Base-by-base conservation (phyloP, 1,140 invertebrate species). In the Stratiolaelaps scimitus region DNA sequence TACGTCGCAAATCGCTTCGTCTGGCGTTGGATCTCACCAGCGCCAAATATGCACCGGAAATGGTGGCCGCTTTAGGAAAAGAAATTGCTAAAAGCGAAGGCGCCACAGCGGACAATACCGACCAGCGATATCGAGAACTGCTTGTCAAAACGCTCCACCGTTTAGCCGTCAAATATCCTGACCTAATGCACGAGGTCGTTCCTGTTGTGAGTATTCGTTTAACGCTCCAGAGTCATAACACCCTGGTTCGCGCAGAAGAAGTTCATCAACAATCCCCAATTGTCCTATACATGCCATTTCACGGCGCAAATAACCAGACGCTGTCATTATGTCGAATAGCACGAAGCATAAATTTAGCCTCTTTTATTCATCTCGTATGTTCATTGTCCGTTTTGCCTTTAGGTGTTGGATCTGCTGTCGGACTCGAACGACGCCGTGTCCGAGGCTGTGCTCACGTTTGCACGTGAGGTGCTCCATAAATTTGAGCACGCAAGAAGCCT, bases 111-210 rank as follows among this genome's bases (percentile, higher is more conserved):
- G 92, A 94, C 74, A 89, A 94, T 73, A 94, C 96, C 76, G 78
- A 79, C 44, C 89, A 97, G 74, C 88, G 91, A 77, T 98, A 98
- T 75, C 80, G 93, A 0, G 95, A 98, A 77, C 80, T 97, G 48
- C 79, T 99, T 17, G 94, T 99, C 30, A 81, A 90, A 67, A 98
- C 93, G 7, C 76, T 99, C 66, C 94, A 98, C 78, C 81, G 87
- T 15, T 94, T 92, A 73, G 92, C 89, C 66, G 90, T 98, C 69
- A 96, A 92, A 81, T 99, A 98, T 78, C 93, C 95, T 1, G 94
- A 98, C 77, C 92, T 98, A 64, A 92, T 93, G 20, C 81, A 81
- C 60, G 85, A 85, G 66, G 90, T 98, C 56, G 92, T 98, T 70
- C 93, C 91, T 34, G 89, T 96, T 44, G 78, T 79, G 72, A 73